Conservation (phyloP, 2,888 invertebrate species). For the Hylaea fasciaria region DNA sequence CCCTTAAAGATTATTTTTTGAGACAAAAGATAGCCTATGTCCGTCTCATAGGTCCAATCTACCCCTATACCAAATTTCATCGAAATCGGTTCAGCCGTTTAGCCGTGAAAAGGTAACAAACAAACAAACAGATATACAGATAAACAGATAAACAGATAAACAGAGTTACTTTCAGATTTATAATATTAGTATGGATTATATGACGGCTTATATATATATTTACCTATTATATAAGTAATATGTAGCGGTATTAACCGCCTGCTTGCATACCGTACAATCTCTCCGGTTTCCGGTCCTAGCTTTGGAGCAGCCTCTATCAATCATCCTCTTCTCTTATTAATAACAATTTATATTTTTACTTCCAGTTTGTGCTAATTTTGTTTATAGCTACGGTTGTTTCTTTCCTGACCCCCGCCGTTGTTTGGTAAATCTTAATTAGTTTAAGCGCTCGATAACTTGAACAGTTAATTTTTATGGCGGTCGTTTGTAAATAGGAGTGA, state of each 20-base stretch:
- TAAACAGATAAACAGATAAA: too few relatives aligned
- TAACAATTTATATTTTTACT: conserved; percentile 42
- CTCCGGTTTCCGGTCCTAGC: conserved; percentile 10
- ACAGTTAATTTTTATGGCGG: conserved; percentile 33
- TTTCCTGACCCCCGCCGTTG: conserved; percentile 26
- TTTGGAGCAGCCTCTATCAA: conserved; percentile 34
- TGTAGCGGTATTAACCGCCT: not conserved
- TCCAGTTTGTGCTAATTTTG: conserved; percentile 45
- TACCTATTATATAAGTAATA: too few relatives aligned
- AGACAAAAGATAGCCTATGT: too few relatives aligned
- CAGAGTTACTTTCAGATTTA: too few relatives aligned
- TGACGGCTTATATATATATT: too few relatives aligned
- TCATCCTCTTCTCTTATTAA: conserved; percentile 40
- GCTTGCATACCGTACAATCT: not conserved
- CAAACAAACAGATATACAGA: too few relatives aligned
- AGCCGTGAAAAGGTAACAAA: too few relatives aligned
- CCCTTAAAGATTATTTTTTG: too few relatives aligned
- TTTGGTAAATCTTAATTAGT: conserved; percentile 33
- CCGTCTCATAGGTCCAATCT: too few relatives aligned
- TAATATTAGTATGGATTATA: too few relatives aligned
- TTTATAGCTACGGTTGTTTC: conserved; percentile 48
- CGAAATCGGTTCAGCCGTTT: too few relatives aligned
- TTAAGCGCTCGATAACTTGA: conserved; percentile 25
- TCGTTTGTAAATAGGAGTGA: conserved; percentile 30
- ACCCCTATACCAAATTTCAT: too few relatives aligned